Evolutionary conservation across 2,888 invertebrate genomes (phyloP), one percentile per base, ranked within the genome.

Genomic region (Autographa gamma): DNA sequence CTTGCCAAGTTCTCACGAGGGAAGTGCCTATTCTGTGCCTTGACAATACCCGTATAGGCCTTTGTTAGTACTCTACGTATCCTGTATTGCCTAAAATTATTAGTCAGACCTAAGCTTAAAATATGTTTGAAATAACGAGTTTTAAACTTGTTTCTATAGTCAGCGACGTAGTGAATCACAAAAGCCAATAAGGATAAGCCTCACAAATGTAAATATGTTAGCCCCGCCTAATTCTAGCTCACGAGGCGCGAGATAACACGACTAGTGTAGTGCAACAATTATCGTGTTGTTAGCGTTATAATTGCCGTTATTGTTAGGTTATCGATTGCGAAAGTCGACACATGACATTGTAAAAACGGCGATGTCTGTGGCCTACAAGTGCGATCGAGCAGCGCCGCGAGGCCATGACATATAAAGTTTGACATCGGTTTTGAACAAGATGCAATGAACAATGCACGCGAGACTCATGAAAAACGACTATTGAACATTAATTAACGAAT

Each of bases 1-100:
- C 95, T 96, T 95, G 95, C 91, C 89, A 90, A 88, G 95, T 95
- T 95, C 95, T 95, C 95, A 95, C 95, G 95, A 92, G 94, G 95
- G 95, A 95, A 95, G 94, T 95, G 95, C 91, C 93, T 92, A 95
- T 94, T 95, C 93, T 93, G 91, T 89, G 95, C 95, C 95, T 95
- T 95, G 95, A 95, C 95, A 95, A 95, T 95, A 95, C 94, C 88
- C 89, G 93, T 92, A 92, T 93, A 90, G 90, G 93, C 91, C 93
- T 95, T 95, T 95, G 95, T 94, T 93, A 89, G 86, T 86, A 88
- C 87, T 88, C 85, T 90, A 90, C 88, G 91, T 92, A 91, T 93
- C 93, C 94, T 93, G 91, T 88, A 82, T 89, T 90, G 89, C 92
- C 93, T 93, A 89, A 89, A 92, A 90, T 63, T 72, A 70, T 34